These are phyloP conservation scores for Tetramorium parvispinum DNA, from an alignment of 1,140 invertebrate species.

Conservation along the genomic window DNA sequence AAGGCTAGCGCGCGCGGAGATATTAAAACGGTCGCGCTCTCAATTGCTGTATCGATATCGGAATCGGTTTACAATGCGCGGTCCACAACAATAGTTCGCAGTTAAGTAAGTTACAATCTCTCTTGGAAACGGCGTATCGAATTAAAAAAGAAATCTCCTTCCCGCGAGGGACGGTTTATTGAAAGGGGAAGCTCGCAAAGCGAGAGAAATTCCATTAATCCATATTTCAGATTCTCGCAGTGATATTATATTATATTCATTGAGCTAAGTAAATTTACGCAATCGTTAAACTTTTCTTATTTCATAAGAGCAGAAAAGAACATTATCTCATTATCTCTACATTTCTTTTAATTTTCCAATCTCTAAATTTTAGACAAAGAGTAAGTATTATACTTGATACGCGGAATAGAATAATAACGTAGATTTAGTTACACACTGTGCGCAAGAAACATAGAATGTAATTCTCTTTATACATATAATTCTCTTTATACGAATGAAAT, in stretches of 20 bases:
- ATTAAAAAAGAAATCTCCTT: slow-evolving; percentile 48
- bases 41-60: neutral
- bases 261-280: slow-evolving; percentile 23
- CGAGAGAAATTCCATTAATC: slow-evolving; percentile 38
- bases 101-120: slow-evolving; percentile 21
- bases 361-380: neutral
- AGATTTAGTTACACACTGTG: neutral
- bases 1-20: neutral
- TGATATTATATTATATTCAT: slow-evolving; percentile 31
- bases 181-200: neutral
- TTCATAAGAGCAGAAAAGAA: neutral
- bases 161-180: neutral
- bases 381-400: slow-evolving; percentile 9
- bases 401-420: neutral
- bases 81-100: neutral
- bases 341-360: neutral
- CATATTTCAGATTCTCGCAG: slow-evolving; percentile 32
- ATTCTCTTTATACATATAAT: neutral
- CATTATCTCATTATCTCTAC: neutral
- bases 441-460: neutral
- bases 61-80: slow-evolving; percentile 21
- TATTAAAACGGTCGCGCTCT: slow-evolving; percentile 25
- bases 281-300: slow-evolving; percentile 34
- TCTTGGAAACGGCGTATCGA: slow-evolving; percentile 20
- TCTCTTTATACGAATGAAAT: neutral